Evolutionary conservation across 1,140 invertebrate genomes (phyloP).

Genomic region (Helicoverpa armigera): DNA sequence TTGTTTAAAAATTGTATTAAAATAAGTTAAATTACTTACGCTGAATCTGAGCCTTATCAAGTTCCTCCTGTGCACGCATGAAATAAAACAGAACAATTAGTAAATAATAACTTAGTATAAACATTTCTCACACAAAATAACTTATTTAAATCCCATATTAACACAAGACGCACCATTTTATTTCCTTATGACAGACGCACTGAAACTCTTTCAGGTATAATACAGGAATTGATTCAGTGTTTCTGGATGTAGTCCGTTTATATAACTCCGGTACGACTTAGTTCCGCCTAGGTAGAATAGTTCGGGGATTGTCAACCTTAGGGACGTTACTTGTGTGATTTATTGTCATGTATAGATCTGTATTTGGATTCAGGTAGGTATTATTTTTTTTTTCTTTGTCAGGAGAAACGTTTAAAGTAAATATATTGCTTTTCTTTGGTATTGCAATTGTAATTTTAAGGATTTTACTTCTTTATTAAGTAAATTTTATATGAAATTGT

Average conservation of each 20-base stretch:
- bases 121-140: conserved; percentile 30
- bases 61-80: conserved; percentile 83
- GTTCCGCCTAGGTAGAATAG: conserved; percentile 67
- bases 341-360: no score
- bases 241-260: conserved; percentile 62
- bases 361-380: no score
- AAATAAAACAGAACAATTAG: conserved; percentile 58
- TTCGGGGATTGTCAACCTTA: conserved; percentile 64
- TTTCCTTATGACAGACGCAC: conserved; percentile 8
- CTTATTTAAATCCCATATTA: background rate
- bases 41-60: conserved; percentile 87
- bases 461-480: no score
- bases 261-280: conserved; percentile 64
- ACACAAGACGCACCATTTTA: conserved; percentile 66
- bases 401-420: no score
- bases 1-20: background rate
- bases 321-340: no score
- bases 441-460: no score
- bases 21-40: conserved; percentile 72
- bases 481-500: no score
- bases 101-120: conserved; percentile 47
- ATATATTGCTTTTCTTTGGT: no score
- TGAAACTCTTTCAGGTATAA: conserved; percentile 17
- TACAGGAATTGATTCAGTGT: conserved; percentile 59
- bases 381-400: no score